A percentile compares a stretch with the other conserved stretches of the same genome.
Conservation (phyloP, 2,113 vertebrate genomes). For the Chlamydotis undulata region DNA sequence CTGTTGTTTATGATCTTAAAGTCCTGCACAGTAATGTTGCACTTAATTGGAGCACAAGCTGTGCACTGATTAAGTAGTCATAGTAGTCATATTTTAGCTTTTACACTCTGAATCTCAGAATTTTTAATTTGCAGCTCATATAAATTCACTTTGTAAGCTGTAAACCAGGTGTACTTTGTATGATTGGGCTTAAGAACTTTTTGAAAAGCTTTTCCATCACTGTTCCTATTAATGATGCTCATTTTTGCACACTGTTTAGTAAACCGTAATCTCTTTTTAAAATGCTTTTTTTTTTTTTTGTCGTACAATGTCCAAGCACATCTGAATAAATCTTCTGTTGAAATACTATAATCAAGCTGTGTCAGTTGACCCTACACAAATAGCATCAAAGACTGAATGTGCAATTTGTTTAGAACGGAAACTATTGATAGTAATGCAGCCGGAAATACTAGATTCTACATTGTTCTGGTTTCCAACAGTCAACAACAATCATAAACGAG, state of each 20-base stretch:
- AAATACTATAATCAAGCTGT: not conserved
- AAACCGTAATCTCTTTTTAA: not conserved
- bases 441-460: not conserved
- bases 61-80: not conserved
- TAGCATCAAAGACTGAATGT: not conserved
- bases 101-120: not conserved
- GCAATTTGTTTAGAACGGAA: not conserved
- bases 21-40: not conserved
- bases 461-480: not conserved
- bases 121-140: not conserved
- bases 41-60: not conserved
- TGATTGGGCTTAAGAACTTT: not conserved
- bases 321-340: not conserved
- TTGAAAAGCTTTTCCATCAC: not conserved
- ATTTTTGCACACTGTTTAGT: not conserved
- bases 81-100: not conserved
- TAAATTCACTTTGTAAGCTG: not conserved
- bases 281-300: not conserved
- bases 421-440: not conserved
- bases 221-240: not conserved
- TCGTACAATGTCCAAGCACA: not conserved
- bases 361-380: not conserved
- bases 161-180: not conserved
- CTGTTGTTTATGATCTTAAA: not conserved
- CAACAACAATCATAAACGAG: not conserved